Evolutionary conservation across 2,797 vertebrate genomes (phyloP), one percentile per base, ranked within the genome.

Genomic region (Crenuchus spilurus): DNA sequence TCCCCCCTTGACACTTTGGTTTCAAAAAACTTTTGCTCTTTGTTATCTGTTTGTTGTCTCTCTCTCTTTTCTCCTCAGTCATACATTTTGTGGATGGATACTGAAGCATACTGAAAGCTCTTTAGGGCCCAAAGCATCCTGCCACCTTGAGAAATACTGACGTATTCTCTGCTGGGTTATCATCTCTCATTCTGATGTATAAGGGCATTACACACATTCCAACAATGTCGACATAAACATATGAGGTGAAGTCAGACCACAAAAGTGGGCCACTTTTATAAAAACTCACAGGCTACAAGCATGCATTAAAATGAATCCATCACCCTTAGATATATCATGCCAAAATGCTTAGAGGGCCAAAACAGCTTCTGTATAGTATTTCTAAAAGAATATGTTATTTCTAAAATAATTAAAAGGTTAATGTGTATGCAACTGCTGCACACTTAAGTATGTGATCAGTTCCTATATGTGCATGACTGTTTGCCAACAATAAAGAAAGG

Each of bases 61-160:
- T 57, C 18, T n/a, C 18, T 35, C 18, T 18, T 20, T 54, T 28
- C 51, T 28, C 13, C 26, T 31, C 54, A 9, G 30, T 9, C 7
- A 57, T 57, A 28, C 16, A 9, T 33, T 33, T 31, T 33, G 16
- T 33, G 14, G 14, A 55, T 31, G 26, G 52, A 55, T 30, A 55
- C 52, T 57, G n/a, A 10, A 33, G 28, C 54, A 33, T 18, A 33
- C 30, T 3, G 54, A 31, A 55, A 33, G 6, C 54, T 57, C 30
- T 57, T 57, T 33, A 33, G 54, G 30, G 6, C 54, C 30, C 6
- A 57, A 33, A 33, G 8, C 54, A 33, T 9, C 30, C 54, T 18
- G 26, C 28, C 28, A 57, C n/a, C 8, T 33, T 57, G 54, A 57
- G 54, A 33, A 57, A 57, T 57, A 57, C n/a, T 57, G 54, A 18